Evolutionary conservation across 2,797 vertebrate genomes (phyloP).

Genomic region (Esox lucius): DNA sequence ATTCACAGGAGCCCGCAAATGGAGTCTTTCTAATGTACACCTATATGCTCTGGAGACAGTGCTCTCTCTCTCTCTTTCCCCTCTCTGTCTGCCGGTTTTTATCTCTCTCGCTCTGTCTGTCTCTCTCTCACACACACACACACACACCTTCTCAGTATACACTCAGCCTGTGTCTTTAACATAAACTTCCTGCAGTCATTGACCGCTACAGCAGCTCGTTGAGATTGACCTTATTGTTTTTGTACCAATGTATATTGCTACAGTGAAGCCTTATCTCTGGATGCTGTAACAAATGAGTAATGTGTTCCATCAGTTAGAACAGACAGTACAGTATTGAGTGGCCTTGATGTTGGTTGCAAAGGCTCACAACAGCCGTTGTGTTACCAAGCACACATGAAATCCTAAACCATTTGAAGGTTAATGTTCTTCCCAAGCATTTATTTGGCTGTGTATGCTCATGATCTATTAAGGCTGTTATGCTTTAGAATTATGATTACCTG

Average conservation of each 20-base stretch:
- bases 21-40: conserved; percentile 13
- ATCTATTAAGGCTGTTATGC: background rate
- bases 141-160: no score
- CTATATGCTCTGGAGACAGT: no score
- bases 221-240: conserved; percentile 12
- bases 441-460: background rate
- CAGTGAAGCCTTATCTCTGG: conserved; percentile 28
- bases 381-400: background rate
- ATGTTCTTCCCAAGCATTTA: background rate
- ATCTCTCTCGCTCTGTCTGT: background rate
- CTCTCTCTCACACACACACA: conserved; percentile 6
- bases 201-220: no score
- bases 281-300: conserved; percentile 45
- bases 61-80: no score
- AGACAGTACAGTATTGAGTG: conserved; percentile 2
- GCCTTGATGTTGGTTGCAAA: conserved; percentile 38
- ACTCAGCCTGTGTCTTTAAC: no score
- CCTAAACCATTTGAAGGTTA: background rate
- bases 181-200: no score
- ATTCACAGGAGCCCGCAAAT: background rate
- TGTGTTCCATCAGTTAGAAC: conserved; percentile 14
- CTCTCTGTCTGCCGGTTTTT: no score
- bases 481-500: background rate
- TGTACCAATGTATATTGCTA: conserved; percentile 9
- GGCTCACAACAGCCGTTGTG: conserved; percentile 20